phyloP scores from a whole-genome alignment of 2,888 invertebrate genomes.

The Eristalis arbustorum region DNA sequence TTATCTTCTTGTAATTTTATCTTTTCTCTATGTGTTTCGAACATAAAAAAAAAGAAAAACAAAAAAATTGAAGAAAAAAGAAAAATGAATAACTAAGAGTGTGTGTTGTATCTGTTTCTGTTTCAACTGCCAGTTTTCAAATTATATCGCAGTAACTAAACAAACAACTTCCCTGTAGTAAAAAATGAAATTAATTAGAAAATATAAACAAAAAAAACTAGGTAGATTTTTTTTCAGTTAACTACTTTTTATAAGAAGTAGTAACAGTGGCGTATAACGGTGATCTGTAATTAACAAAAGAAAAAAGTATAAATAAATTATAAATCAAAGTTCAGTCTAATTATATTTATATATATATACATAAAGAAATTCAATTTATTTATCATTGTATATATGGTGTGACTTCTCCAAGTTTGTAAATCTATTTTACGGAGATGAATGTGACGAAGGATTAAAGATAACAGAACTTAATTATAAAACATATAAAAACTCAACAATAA shows the following conservation, averaged over 20 bases:
- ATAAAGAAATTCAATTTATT: slow-evolving; percentile 24
- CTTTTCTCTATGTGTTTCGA: slow-evolving; percentile 65
- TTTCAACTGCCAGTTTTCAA: slow-evolving; percentile 67
- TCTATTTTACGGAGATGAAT: slow-evolving; percentile 58
- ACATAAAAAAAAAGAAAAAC: slow-evolving; percentile 43
- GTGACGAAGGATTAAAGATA: slow-evolving; percentile 18
- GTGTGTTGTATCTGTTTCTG: slow-evolving; percentile 65
- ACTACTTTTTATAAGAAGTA: slow-evolving; percentile 60
- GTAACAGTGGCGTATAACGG: slow-evolving; percentile 54
- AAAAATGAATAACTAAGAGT: slow-evolving; percentile 39
- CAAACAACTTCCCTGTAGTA: slow-evolving; percentile 61
- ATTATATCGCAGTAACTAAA: slow-evolving; percentile 59
- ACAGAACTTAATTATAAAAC: slow-evolving; percentile 47
- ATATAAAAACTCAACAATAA: slow-evolving; percentile 47
- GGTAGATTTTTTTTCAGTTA: slow-evolving; percentile 62
- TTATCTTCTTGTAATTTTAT: slow-evolving; percentile 68
- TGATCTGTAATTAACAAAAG: slow-evolving; percentile 61
- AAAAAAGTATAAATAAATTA: slow-evolving; percentile 22
- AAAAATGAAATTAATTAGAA: slow-evolving; percentile 35
- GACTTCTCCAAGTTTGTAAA: slow-evolving; percentile 67
- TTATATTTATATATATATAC: slow-evolving; percentile 41
- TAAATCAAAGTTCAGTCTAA: slow-evolving; percentile 60
- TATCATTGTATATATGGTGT: slow-evolving; percentile 67
- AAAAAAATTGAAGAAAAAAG: neutral
- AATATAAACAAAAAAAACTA: slow-evolving; percentile 67